A percentile compares a stretch with the other conserved stretches of the same genome.
phyloP scores from a whole-genome alignment of 2,888 invertebrate genomes.

The Trichogramma evanescens region DNA sequence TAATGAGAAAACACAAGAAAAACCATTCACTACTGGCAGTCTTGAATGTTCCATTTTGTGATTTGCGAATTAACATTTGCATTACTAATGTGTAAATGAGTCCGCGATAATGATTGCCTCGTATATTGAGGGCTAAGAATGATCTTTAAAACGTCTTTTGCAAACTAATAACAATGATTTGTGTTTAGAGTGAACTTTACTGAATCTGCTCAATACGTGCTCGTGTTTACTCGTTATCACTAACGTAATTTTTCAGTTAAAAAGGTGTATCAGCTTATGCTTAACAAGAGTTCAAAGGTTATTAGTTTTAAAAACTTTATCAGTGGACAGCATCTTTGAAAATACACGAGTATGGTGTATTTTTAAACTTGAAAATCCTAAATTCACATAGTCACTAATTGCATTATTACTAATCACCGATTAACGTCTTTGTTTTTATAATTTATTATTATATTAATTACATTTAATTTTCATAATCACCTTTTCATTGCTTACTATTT shows the following conservation, averaged over 20 bases:
- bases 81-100: no score
- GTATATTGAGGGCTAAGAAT: no score
- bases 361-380: slow-evolving; percentile 18
- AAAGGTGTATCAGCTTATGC: slow-evolving; percentile 32
- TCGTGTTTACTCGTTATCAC: slow-evolving; percentile 33
- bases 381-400: slow-evolving; percentile 3
- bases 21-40: no score
- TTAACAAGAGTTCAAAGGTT: slow-evolving; percentile 33
- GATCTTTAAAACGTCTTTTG: slow-evolving; percentile 1
- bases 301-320: slow-evolving; percentile 31
- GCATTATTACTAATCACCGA: slow-evolving; percentile 33
- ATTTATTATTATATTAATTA: slow-evolving; percentile 30
- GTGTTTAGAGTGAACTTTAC: slow-evolving; percentile 23
- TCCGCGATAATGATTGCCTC: no score
- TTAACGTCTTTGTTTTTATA: slow-evolving; percentile 29
- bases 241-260: slow-evolving; percentile 34
- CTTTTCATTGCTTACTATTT: slow-evolving; percentile 7
- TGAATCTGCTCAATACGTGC: no score
- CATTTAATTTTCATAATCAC: slow-evolving; percentile 25
- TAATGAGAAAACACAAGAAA: no score
- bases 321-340: slow-evolving; percentile 30
- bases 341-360: slow-evolving; percentile 14
- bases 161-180: slow-evolving; percentile 1
- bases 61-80: no score
- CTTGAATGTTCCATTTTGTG: no score